Base-by-base conservation (phyloP, 2,113 vertebrate species). In the Channa argus region DNA sequence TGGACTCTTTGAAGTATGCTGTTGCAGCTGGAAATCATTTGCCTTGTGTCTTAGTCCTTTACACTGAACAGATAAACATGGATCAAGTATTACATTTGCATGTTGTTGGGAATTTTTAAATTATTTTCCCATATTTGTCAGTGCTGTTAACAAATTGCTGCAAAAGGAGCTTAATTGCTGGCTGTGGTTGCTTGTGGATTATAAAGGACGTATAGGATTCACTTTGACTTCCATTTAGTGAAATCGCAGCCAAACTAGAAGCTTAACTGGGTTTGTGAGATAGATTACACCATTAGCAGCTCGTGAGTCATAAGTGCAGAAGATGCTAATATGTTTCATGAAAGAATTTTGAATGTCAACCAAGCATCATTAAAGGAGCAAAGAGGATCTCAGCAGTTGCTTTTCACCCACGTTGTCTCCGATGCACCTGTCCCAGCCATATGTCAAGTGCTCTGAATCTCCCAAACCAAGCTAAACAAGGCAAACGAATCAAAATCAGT, bases 1-100 rank as follows among this genome's bases (percentile, higher is more conserved):
- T 88, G 80, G 68, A 64, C 82, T 74, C 84, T 92, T 91, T 91
- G 88, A 91, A 90, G 87, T 89, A 36, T 39, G 58, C 65, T 44
- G 74, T 67, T 85, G 78, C 76, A 83, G 82, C 86, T 88, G 86
- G 83, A 89, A 90, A 88, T 71, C 53, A 71, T 89, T 90, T 80
- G 82, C 76, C 85, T 79, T 55, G 62, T 88, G 84, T 88, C 83
- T 88, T 66, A 80, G 66, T 80, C 74, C 77, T 91, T 88, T 82
- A 80, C 78, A 61, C 63, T 44, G 45, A 86, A 79, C 64, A 85
- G 74, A 91, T 91, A 88, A 88, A 85, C 80, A 84, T 46, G 67
- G 73, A 88, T 88, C 74, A 82, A 86, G 61, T 78, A 75, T 79
- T 81, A 74, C 6, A 91, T 91, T 72, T 88, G 74, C 79, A 91